Conservation (phyloP, 2,797 vertebrate species). For the Periophthalmus magnuspinnatus region DNA sequence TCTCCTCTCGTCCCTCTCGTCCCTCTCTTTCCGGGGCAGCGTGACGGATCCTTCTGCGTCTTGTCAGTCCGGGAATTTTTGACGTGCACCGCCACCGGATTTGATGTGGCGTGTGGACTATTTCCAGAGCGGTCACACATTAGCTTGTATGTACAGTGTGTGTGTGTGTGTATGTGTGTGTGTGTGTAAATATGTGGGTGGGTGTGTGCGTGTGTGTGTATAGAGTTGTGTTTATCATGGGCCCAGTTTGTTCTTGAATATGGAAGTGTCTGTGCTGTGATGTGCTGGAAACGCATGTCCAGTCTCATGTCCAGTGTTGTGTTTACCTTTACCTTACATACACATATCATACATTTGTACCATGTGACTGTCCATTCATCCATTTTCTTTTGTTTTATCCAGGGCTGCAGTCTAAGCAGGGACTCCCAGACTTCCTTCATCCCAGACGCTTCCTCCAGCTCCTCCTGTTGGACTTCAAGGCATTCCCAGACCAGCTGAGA, state of each 20-base stretch:
- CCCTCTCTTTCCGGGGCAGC: conserved; percentile 64
- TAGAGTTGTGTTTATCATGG: background rate
- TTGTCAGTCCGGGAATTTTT: conserved; percentile 64
- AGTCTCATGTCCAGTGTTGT: background rate
- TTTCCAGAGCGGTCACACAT: conserved; percentile 19
- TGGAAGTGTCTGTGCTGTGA: too few species aligned
- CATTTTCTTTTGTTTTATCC: too few species aligned
- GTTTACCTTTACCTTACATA: too few species aligned
- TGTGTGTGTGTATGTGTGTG: background rate
- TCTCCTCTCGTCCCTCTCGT: too few species aligned
- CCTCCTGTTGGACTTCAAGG: too few species aligned
- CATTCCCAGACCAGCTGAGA: too few species aligned
- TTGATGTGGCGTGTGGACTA: conserved; percentile 41
- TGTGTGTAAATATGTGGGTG: too few species aligned
- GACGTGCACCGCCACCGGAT: conserved; percentile 56
- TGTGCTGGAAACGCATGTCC: conserved; percentile 35
- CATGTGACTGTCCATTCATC: background rate
- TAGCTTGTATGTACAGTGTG: background rate
- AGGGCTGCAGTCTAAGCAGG: too few species aligned
- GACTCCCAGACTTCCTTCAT: too few species aligned
- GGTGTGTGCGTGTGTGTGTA: background rate
- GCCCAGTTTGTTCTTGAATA: background rate
- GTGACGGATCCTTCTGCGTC: conserved; percentile 70
- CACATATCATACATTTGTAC: too few species aligned
- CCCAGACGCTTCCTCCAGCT: too few species aligned